phyloP scores from a whole-genome alignment of 2,797 vertebrate genomes.

The Esox masquinongy region DNA sequence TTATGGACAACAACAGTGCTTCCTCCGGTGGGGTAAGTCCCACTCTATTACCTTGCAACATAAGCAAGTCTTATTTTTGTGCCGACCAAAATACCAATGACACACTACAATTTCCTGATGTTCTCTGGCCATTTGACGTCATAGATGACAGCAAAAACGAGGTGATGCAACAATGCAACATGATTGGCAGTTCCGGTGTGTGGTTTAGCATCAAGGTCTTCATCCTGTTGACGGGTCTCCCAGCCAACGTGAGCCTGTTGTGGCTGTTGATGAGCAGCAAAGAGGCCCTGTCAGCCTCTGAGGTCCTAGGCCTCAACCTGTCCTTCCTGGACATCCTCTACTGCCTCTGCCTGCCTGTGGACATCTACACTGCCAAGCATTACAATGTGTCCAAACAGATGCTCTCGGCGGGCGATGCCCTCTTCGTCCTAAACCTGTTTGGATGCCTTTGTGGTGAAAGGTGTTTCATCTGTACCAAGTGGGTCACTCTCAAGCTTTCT shows the following conservation, averaged over 20 bases:
- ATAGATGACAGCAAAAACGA: background rate
- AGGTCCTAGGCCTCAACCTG: constrained; percentile 56
- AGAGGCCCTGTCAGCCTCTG: constrained; percentile 41
- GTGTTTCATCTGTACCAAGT: no score
- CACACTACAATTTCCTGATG: background rate
- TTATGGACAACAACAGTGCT: constrained; percentile 25
- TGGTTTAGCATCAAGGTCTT: constrained; percentile 36
- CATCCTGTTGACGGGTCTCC: constrained; percentile 31
- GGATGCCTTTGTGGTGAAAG: no score
- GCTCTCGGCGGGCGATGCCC: background rate
- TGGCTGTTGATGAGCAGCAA: constrained; percentile 47
- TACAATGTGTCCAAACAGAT: background rate
- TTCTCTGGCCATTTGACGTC: no score
- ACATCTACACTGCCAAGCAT: constrained; percentile 13
- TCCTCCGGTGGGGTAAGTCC: background rate
- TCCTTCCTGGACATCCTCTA: constrained; percentile 42
- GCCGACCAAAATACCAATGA: background rate
- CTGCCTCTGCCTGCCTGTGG: constrained; percentile 46
- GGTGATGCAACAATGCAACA: constrained; percentile 28
- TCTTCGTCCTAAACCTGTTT: constrained; percentile 34
- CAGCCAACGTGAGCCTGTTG: constrained; percentile 42
- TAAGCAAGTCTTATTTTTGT: background rate
- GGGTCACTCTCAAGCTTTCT: no score
- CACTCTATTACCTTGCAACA: background rate
- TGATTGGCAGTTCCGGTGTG: rapidly evolving